Percentiles rank a stretch among this genome's conserved stretches.
phyloP scores from a whole-genome alignment of 2,113 vertebrate species.

The Heliornis fulica region DNA sequence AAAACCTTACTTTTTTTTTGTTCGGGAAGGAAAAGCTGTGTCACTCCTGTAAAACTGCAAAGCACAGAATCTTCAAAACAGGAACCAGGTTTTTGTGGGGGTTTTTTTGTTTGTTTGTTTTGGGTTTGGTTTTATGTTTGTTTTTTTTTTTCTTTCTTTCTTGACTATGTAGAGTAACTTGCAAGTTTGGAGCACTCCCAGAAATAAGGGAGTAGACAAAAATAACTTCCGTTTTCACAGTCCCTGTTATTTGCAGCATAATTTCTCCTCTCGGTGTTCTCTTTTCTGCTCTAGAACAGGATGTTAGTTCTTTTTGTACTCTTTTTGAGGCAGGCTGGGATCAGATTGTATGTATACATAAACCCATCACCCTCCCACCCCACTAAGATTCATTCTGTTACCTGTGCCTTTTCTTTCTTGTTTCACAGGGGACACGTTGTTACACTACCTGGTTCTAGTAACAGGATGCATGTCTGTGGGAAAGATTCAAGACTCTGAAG shows the following conservation, averaged over 20 bases:
- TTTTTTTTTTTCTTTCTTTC: not conserved
- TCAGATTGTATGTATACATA: not conserved
- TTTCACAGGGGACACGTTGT: conserved; percentile 86
- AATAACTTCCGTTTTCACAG: not conserved
- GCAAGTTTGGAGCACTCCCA: not conserved
- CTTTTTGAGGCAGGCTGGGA: not conserved
- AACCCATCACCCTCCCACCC: not conserved
- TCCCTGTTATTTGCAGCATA: not conserved
- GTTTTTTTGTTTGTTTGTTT: too few species aligned
- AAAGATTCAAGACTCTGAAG: conserved; percentile 97
- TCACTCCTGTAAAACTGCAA: not conserved
- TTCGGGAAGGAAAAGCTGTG: not conserved
- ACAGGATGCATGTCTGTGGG: conserved; percentile 97
- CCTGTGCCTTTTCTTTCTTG: not conserved
- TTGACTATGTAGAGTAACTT: not conserved
- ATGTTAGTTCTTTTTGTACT: not conserved
- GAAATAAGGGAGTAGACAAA: not conserved
- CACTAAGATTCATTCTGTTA: not conserved
- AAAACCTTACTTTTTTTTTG: not conserved
- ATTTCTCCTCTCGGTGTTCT: not conserved
- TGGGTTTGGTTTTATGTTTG: too few species aligned
- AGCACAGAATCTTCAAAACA: not conserved
- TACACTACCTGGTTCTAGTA: conserved; percentile 93
- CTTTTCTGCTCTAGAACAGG: not conserved
- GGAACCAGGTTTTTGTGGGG: not conserved